Evolutionary conservation across 2,113 vertebrate species (phyloP).

Genomic region (Arvicanthis niloticus): DNA sequence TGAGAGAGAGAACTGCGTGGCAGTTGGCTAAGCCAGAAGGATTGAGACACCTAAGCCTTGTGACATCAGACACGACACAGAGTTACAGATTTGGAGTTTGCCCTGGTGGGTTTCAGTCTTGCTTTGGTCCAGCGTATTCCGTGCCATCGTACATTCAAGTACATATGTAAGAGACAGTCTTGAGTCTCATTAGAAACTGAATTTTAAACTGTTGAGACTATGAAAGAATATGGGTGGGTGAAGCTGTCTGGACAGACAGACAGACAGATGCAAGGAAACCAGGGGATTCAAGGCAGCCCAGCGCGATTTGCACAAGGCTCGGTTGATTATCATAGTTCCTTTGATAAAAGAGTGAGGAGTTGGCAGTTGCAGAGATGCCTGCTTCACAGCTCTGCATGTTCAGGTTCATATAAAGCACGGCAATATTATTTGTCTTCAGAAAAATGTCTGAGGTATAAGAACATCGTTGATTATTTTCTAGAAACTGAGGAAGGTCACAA

Average conservation of each 20-base stretch:
- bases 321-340: background rate
- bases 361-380: background rate
- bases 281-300: background rate
- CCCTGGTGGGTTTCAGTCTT: background rate
- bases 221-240: background rate
- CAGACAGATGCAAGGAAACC: background rate
- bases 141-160: background rate
- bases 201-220: background rate
- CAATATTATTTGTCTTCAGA: background rate
- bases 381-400: background rate
- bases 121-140: background rate
- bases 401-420: background rate
- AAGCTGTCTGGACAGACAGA: background rate
- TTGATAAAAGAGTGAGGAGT: background rate
- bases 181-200: background rate
- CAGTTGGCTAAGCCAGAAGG: background rate
- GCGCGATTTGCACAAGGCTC: background rate
- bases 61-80: background rate
- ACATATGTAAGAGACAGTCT: background rate
- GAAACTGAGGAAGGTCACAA: background rate
- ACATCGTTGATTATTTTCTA: background rate
- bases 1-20: background rate
- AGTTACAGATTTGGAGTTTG: background rate
- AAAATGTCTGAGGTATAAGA: background rate
- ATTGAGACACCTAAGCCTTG: background rate